These are phyloP conservation scores for Mellilla xanthometata DNA, from an alignment of 2,888 invertebrate species.

Conservation along the genomic window DNA sequence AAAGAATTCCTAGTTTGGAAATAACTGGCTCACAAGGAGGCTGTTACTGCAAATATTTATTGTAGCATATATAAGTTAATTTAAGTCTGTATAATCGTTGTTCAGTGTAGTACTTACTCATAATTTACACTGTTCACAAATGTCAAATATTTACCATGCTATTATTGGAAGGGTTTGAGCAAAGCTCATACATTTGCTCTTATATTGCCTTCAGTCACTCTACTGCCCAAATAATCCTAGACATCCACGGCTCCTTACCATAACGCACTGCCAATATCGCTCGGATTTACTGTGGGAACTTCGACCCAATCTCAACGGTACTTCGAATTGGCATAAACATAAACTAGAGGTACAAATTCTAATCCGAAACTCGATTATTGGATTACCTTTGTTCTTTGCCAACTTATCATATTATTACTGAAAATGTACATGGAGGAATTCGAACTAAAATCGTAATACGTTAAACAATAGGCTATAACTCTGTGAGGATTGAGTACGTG, in stretches of 20 bases:
- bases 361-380: conserved; percentile 13
- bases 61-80: too few species aligned
- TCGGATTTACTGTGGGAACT: conserved; percentile 4
- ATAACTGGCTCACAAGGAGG: too few species aligned
- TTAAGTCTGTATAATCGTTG: too few species aligned
- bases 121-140: too few species aligned
- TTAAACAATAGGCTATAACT: neutral
- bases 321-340: conserved; percentile 13
- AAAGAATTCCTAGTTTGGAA: too few species aligned
- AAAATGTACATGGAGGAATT: conserved; percentile 9
- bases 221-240: neutral
- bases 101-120: too few species aligned
- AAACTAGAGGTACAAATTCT: conserved; percentile 6
- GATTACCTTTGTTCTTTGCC: neutral
- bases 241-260: neutral
- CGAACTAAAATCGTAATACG: neutral
- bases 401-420: conserved; percentile 8
- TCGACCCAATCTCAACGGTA: conserved; percentile 6
- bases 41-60: too few species aligned
- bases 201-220: neutral
- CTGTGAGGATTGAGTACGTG: neutral
- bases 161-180: too few species aligned
- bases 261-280: neutral
- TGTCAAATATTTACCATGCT: too few species aligned
- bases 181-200: neutral